Evolutionary conservation across 92 coral and sea anemone genomes (phyloP), one percentile per base, ranked within the genome.

Genomic region (Zoanthus sansibaricus): DNA sequence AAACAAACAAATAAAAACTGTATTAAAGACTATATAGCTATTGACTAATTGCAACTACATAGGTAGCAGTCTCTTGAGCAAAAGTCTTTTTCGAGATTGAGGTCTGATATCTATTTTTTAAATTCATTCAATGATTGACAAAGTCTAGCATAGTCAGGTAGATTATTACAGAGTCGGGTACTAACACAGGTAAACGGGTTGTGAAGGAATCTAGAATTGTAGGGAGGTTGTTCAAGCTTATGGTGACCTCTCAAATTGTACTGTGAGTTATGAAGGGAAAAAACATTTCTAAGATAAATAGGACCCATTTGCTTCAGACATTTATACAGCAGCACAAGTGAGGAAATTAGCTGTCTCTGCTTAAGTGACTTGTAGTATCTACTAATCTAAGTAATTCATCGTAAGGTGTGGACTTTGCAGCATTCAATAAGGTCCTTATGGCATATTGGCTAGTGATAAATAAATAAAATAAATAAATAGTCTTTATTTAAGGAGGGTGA

Each of bases 381-480:
- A 25, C 25, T 25, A 25, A 25, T 25, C 25, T 25, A 25, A 25
- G 25, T 25, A 25, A 25, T 25, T 25, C 55, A 20, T 62, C 82
- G 30, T 85, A 85, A 10, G 83, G 30, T 16, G 72, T 72, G 30
- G 88, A 73, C 42, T n/a, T n/a, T n/a, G n/a, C n/a, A n/a, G n/a
- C n/a, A n/a, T n/a, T n/a, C n/a, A n/a, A n/a, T n/a, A n/a, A n/a
- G n/a, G n/a, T n/a, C n/a, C n/a, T n/a, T n/a, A n/a, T n/a, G n/a
- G n/a, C n/a, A n/a, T n/a, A n/a, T n/a, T n/a, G n/a, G n/a, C n/a
- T n/a, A n/a, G n/a, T n/a, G n/a, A n/a, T n/a, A n/a, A n/a, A n/a
- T n/a, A n/a, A n/a, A n/a, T n/a, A n/a, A n/a, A n/a, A n/a, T n/a
- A n/a, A n/a, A n/a, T n/a, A n/a, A n/a, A n/a, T n/a, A n/a, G n/a